Evolutionary conservation across 2,797 vertebrate genomes (phyloP).

Genomic region (Graptemys geographica): DNA sequence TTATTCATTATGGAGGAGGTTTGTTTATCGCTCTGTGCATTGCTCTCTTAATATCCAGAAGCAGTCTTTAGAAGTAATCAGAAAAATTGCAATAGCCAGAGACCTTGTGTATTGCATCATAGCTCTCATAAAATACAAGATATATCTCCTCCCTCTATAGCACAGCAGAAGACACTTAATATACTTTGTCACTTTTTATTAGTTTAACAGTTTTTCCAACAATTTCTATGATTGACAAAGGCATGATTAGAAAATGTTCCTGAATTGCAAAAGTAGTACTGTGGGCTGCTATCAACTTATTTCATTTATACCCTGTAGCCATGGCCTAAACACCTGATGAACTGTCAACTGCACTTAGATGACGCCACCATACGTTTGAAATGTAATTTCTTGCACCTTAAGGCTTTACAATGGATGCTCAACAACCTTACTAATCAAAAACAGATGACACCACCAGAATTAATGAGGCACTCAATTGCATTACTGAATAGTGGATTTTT

Average conservation of each 20-base stretch:
- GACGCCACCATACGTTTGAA: neutral
- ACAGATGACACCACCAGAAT: neutral
- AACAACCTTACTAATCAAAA: neutral
- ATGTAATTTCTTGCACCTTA: neutral
- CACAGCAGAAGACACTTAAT: constrained; percentile 31
- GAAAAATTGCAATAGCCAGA: neutral
- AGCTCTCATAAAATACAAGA: neutral
- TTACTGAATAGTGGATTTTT: neutral
- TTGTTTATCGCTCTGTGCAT: neutral
- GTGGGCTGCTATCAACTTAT: neutral
- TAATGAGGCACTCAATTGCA: neutral
- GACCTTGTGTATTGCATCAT: neutral
- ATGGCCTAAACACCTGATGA: neutral
- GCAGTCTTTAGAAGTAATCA: constrained; percentile 13
- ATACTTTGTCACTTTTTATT: constrained; percentile 17
- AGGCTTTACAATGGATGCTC: neutral
- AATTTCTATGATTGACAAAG: constrained; percentile 4
- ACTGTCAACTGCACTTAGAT: neutral
- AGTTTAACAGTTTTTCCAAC: constrained; percentile 21
- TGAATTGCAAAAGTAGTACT: neutral
- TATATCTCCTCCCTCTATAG: neutral
- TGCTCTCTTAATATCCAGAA: neutral
- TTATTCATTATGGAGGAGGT: neutral
- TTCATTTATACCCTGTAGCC: neutral
- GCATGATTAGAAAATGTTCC: neutral